Base-by-base conservation (phyloP, 2,113 vertebrate genomes). In the Apaloderma vittatum region DNA sequence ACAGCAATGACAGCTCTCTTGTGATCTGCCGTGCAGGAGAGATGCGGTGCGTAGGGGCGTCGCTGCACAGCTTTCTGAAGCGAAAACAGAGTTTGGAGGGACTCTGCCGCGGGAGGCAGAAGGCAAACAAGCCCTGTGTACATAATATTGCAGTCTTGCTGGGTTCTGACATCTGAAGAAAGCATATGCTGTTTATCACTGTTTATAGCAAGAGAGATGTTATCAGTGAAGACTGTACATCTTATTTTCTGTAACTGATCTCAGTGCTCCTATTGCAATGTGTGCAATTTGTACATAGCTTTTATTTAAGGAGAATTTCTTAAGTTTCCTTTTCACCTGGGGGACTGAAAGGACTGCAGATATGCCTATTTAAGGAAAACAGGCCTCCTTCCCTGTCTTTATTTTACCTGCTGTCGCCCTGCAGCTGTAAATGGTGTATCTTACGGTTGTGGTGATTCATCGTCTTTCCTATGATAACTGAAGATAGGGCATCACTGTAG, bases 241-340 rank as follows among this genome's bases (percentile, higher is more conserved):
- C 94, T 94, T 94, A 88, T 97, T 94, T 97, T 97, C 96, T 95
- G 74, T 95, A 93, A 97, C 97, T 97, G 97, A 96, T 97, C 97
- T 95, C 94, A 97, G 97, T 97, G 97, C 97, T 98, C 97, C 90
- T 4, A 74, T 94, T 96, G 94, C 97, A 93, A 97, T 70, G 92
- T 95, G 98, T 98, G 98, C 98, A 98, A 98, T 98, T 96, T 98
- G 97, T 98, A 98, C 91, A 98, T 97, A 98, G 80, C 94, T 94
- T 88, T 96, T 98, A 98, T 98, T 98, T 98, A 98, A 98, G 94
- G 90, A 90, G 81, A 94, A 93, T 96, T 97, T 96, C 77, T 96
- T 96, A 97, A 94, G 90, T 94, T 94, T 88, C 68, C 93, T 96
- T 91, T 59, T 95, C 96, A 93, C 91, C 73, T 93, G 76, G 90